Percentiles rank a stretch among this genome's conserved stretches.
Evolutionary conservation across 2,113 vertebrate genomes (phyloP).

Genomic region (Chionomys nivalis): DNA sequence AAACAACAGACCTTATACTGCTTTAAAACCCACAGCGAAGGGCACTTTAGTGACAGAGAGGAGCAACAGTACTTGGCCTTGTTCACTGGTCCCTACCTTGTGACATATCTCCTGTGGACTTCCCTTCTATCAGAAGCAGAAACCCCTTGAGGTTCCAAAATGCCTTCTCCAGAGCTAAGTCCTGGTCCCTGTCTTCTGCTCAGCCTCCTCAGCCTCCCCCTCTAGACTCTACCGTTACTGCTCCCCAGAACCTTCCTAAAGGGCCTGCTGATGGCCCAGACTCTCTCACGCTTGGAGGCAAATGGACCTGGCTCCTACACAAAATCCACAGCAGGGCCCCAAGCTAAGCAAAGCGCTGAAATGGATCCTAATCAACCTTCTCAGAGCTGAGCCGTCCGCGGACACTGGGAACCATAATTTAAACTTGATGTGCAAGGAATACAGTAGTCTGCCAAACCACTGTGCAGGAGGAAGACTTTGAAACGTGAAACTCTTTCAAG

Average conservation of each 20-base stretch:
- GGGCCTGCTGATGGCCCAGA: background rate
- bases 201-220: background rate
- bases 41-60: background rate
- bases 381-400: background rate
- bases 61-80: background rate
- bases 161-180: background rate
- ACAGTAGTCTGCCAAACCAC: constrained; percentile 53
- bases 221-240: background rate
- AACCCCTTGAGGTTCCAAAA: background rate
- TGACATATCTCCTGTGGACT: background rate
- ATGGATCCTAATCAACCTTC: constrained; percentile 38
- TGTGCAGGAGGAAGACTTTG: constrained; percentile 61
- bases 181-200: background rate
- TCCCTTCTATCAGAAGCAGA: background rate
- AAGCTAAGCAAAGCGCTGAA: constrained; percentile 62
- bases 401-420: constrained; percentile 63
- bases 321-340: constrained; percentile 48
- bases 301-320: constrained; percentile 28
- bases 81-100: background rate
- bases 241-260: background rate
- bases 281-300: background rate
- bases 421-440: constrained; percentile 48
- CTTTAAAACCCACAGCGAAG: background rate
- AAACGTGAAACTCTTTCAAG: constrained; percentile 62
- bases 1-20: background rate